Percentiles rank a stretch among this genome's conserved stretches.
Conservation (phyloP, 2,797 vertebrate species). For the Brachyrhaphis roseni region DNA sequence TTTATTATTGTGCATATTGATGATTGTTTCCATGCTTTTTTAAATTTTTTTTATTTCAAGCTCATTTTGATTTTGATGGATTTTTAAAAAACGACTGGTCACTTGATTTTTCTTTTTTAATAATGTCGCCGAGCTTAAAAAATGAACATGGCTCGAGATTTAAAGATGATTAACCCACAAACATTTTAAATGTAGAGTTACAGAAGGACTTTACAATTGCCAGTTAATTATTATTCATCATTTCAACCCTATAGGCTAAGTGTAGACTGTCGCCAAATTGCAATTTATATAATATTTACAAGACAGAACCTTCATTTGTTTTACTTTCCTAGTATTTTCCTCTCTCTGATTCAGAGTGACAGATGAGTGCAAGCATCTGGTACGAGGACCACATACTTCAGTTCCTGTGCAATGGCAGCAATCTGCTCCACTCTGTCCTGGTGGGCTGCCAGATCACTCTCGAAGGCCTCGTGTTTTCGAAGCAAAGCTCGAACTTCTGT, state of each 20-base stretch:
- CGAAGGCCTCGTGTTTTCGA: conserved; percentile 94
- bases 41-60: not conserved
- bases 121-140: not conserved
- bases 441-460: conserved; percentile 95
- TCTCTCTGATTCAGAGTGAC: conserved; percentile 11
- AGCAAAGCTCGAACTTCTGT: conserved; percentile 91
- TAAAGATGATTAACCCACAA: not conserved
- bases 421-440: conserved; percentile 98
- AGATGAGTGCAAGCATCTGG: conserved; percentile 33
- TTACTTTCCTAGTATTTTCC: conserved; percentile 8
- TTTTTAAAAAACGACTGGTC: not conserved
- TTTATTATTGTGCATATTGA: not conserved
- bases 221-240: conserved; percentile 11
- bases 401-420: conserved; percentile 94
- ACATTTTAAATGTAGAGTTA: not conserved
- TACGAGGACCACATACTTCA: conserved; percentile 86
- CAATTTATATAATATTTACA: conserved; percentile 10
- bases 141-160: not conserved
- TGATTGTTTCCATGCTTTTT: not conserved
- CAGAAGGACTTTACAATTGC: conserved; percentile 2
- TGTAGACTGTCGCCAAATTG: conserved; percentile 1
- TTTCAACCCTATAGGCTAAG: not conserved
- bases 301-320: conserved; percentile 1
- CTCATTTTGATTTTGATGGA: not conserved
- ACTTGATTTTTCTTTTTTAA: not conserved